These are phyloP conservation scores for Ovibos moschatus DNA, from an alignment of 2,113 vertebrate species.

Conservation along the genomic window DNA sequence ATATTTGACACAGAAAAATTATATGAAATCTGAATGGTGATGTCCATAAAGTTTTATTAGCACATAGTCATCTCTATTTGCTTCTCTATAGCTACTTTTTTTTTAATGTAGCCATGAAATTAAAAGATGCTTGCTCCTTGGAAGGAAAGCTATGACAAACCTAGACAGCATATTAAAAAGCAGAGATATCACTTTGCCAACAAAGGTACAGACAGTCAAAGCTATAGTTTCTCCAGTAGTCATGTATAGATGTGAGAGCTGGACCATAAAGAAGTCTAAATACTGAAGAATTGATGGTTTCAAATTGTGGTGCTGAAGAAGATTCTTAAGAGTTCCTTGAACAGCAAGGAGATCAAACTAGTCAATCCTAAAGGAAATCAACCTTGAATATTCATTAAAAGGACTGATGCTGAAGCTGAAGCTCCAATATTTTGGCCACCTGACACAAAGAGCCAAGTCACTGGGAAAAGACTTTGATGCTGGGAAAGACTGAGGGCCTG, in stretches of 20 bases:
- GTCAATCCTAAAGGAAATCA: not conserved
- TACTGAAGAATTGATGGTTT: not conserved
- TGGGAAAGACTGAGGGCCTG: not conserved
- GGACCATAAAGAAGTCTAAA: not conserved
- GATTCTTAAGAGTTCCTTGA: not conserved
- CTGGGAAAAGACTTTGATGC: not conserved
- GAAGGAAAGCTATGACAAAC: not conserved
- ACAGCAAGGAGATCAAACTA: not conserved
- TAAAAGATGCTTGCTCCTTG: not conserved
- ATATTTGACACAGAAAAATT: not conserved
- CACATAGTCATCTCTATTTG: not conserved
- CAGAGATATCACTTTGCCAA: not conserved
- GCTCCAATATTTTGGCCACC: not conserved
- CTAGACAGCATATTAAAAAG: not conserved
- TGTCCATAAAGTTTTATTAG: not conserved
- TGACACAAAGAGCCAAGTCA: accelerated
- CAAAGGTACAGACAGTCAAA: not conserved
- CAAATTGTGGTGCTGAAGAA: not conserved
- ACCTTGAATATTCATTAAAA: not conserved
- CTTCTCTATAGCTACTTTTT: not conserved
- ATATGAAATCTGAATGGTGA: not conserved
- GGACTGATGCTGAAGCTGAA: not conserved
- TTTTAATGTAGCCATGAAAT: not conserved
- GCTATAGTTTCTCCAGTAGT: not conserved
- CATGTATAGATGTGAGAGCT: not conserved